Evolutionary conservation across 1,140 invertebrate genomes (phyloP), one percentile per base, ranked within the genome.

Genomic region (Marisa cornuarietis): DNA sequence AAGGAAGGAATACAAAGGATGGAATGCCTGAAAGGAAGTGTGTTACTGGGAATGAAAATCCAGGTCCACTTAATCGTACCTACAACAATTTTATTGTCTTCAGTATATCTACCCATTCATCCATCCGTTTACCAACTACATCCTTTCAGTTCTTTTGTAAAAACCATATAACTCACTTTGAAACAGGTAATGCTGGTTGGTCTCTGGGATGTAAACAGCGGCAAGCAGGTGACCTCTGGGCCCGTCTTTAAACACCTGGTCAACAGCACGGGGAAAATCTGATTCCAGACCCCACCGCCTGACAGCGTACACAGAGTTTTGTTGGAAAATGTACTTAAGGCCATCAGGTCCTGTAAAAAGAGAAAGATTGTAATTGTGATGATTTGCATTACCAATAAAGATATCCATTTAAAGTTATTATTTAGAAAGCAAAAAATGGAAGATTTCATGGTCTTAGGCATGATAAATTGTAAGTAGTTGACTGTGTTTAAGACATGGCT

Each of bases 141-240:
- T 14, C 54, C 54, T 8, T 58, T 58, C 11, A 58, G 11, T 58
- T 18, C 54, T 58, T 11, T 11, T 11, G 54, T 58, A 1, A 42
- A 42, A 42, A 42, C 9, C 54, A 5, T 7, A 14, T 22, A 14
- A 22, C 76, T 77, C 18, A 77, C 76, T 65, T 63, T 77, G 69
- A 20, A 77, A 77, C 22, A 77, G 76, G 26, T 68, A 54, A 52
- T 77, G 76, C 52, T 26, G 31, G 42, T 65, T 63, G 16, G 76
- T 51, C 26, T 54, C 65, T 42, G 76, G 76, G 11, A 77, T 18
- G 65, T 52, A 69, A 42, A 77, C 62, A 18, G 76, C 76, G n/a
- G 76, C 63, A 11, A 18, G 24, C 13, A 77, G n/a, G 51, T 68
- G 62, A 42, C 76, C 63, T 51, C 31, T 63, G 3, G 76, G 76